Evolutionary conservation across 2,797 vertebrate species (phyloP).

Genomic region (Scarus forsteni): DNA sequence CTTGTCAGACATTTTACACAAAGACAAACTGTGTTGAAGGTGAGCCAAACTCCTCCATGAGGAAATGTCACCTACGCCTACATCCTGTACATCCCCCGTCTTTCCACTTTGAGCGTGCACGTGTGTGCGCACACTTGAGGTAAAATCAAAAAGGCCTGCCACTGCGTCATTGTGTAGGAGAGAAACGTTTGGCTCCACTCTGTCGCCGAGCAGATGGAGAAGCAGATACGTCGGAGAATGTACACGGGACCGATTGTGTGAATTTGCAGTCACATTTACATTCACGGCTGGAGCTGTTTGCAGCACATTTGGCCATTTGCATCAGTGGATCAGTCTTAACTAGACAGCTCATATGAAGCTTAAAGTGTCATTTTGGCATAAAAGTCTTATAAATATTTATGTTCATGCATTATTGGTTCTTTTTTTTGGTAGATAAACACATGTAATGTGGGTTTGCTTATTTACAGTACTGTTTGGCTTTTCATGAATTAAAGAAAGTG

Average conservation of each 20-base stretch:
- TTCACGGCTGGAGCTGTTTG: constrained; percentile 50
- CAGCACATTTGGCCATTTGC: constrained; percentile 62
- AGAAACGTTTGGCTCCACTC: constrained; percentile 62
- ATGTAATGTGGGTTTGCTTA: constrained; percentile 73
- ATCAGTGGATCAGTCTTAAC: constrained; percentile 72
- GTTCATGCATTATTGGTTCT: constrained; percentile 73
- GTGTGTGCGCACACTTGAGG: constrained; percentile 59
- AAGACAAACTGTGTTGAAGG: constrained; percentile 72
- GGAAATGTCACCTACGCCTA: constrained; percentile 80
- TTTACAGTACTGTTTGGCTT: constrained; percentile 73
- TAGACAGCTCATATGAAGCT: constrained; percentile 68
- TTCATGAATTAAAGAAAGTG: constrained; percentile 59
- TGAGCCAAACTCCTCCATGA: constrained; percentile 85
- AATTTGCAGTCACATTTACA: constrained; percentile 66
- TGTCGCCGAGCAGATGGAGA: constrained; percentile 70
- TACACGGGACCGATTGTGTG: constrained; percentile 81
- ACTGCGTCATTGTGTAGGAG: constrained; percentile 65
- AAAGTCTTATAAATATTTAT: constrained; percentile 85
- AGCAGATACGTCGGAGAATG: constrained; percentile 55
- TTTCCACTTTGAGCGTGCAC: constrained; percentile 61
- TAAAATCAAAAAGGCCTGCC: constrained; percentile 65
- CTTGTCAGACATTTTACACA: constrained; percentile 73
- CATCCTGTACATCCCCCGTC: constrained; percentile 66
- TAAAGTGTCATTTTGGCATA: constrained; percentile 81
- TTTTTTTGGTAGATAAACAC: constrained; percentile 74